Evolutionary conservation across 64 coral and sea anemone genomes (phyloP), one percentile per base, ranked within the genome.

Genomic region (Stichodactyla helianthus): DNA sequence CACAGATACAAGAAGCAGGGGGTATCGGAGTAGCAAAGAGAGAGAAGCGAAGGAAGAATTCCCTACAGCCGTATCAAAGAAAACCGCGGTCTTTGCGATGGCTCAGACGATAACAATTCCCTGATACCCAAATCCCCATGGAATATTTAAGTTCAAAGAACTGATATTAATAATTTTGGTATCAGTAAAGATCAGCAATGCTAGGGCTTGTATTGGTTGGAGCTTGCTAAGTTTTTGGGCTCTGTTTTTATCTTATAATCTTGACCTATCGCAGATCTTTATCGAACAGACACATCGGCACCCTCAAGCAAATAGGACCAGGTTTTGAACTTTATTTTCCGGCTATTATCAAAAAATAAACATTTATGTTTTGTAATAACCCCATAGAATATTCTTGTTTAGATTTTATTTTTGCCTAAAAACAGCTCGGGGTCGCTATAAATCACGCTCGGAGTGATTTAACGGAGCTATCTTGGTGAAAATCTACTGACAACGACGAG

Each of bases 141-240:
- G 68, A 74, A 74, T 74, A 74, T 74, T 74, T 74, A 74, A 81
- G 78, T n/a, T 9, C 15, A 20, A 53, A 19, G 52, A 81, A 51
- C 19, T 20, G 35, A 81, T 81, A 81, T 81, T 81, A 81, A 81
- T 81, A 81, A 50, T 81, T 52, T 52, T 81, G 78, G 78, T 81
- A 81, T 81, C 78, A 81, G 35, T 81, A 53, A 16, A 81, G 78
- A 81, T 81, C 78, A 81, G 78, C 78, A 81, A 20, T 81, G 12
- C 78, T 74, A 81, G 15, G 78, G 15, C 52, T 16, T 53, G 78
- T 81, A 81, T 81, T 81, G 78, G 78, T 81, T 81, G 78, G 78
- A 9, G 35, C 50, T 81, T 81, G 35, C 50, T 81, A 81, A 81
- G 35, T 54, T 19, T 54, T 52, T 51, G 53, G 51, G 78, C 78